Percentiles rank a stretch among this genome's conserved stretches.
Evolutionary conservation across 2,113 vertebrate genomes (phyloP).

Genomic region (Phrynosoma blainvillii): DNA sequence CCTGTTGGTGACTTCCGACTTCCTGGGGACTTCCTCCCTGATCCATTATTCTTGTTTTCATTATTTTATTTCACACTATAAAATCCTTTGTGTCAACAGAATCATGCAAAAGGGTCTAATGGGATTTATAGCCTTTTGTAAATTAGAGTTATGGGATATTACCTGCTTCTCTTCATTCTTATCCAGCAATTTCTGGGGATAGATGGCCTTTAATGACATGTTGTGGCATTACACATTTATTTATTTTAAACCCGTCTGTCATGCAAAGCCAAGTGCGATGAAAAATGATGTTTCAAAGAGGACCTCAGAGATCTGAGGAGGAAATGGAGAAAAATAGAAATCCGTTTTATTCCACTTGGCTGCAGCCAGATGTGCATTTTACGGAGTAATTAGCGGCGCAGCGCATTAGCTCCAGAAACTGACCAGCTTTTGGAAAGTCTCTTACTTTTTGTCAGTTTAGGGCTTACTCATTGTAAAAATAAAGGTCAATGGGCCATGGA

Average conservation of each 20-base stretch:
- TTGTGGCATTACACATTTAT: conserved; percentile 55
- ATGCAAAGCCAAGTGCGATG: conserved; percentile 13
- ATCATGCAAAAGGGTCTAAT: conserved; percentile 34
- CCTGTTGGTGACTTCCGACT: background rate
- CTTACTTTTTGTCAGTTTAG: conserved; percentile 13
- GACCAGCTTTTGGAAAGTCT: background rate
- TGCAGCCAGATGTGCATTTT: conserved; percentile 28
- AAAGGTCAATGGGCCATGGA: conserved; percentile 20
- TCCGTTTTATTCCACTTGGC: conserved; percentile 30
- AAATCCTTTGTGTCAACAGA: conserved; percentile 25
- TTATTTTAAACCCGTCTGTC: conserved; percentile 52
- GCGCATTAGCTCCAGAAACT: conserved; percentile 38
- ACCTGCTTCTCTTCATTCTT: conserved; percentile 38
- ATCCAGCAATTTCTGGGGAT: conserved; percentile 36
- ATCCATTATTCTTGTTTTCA: conserved; percentile 35
- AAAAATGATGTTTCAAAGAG: conserved; percentile 31
- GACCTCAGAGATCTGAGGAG: conserved; percentile 36
- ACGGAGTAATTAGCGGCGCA: conserved; percentile 51
- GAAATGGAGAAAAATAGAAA: conserved; percentile 30
- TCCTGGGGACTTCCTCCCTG: background rate
- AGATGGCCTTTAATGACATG: conserved; percentile 50
- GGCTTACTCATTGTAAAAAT: conserved; percentile 37
- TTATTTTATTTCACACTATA: conserved; percentile 14
- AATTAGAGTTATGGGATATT: conserved; percentile 42
- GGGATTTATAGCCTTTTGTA: conserved; percentile 46